These are phyloP conservation scores for Felis chaus DNA, from an alignment of 2,113 vertebrate genomes.

Conservation along the genomic window DNA sequence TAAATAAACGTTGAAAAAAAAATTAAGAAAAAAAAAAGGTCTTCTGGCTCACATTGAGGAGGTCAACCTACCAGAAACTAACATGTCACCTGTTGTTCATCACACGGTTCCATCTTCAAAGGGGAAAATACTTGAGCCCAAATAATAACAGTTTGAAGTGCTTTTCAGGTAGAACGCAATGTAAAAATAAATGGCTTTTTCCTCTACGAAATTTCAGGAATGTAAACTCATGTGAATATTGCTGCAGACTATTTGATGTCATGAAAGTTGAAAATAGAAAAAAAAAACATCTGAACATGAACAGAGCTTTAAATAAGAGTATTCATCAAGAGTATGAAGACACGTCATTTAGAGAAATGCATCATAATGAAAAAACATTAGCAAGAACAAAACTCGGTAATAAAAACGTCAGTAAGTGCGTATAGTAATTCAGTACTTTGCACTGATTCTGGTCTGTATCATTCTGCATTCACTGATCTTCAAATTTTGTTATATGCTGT, in stretches of 20 bases:
- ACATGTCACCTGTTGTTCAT: background rate
- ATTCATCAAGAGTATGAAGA: conserved; percentile 59
- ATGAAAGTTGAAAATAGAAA: background rate
- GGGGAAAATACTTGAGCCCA: background rate
- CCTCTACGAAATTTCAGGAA: background rate
- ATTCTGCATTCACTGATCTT: too few relatives aligned
- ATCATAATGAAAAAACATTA: background rate
- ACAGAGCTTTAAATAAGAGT: background rate
- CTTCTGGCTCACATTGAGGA: background rate
- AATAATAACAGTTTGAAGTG: background rate
- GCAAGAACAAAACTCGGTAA: background rate
- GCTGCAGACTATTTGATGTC: conserved; percentile 41
- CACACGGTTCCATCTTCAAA: background rate
- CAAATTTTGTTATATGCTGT: background rate
- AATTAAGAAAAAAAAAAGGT: too few relatives aligned
- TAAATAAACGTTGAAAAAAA: too few relatives aligned
- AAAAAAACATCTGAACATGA: background rate
- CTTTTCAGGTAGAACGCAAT: background rate
- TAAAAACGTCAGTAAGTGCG: background rate
- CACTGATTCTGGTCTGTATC: background rate
- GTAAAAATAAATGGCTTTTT: background rate
- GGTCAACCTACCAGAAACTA: background rate
- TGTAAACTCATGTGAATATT: background rate
- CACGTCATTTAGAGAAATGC: conserved; percentile 29
- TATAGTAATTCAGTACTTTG: too few relatives aligned